phyloP scores from a whole-genome alignment of 1,140 invertebrate genomes.

The Pentalonia nigronervosa region DNA sequence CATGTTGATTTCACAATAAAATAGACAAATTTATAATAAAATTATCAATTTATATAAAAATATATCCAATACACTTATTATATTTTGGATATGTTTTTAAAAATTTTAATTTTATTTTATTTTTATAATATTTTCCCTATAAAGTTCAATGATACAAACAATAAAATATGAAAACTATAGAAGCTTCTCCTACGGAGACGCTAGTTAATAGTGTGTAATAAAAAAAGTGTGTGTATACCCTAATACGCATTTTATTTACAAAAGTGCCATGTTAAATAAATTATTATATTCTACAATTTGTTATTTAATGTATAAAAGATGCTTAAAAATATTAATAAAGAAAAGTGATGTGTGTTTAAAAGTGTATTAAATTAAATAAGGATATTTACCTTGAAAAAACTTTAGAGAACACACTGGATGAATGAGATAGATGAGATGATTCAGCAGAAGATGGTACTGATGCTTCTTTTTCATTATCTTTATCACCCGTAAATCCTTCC shows the following conservation, averaged over 20 bases:
- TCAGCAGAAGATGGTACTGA: conserved; percentile 65
- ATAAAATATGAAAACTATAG: conserved; percentile 46
- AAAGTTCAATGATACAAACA: conserved; percentile 27
- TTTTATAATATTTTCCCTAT: not conserved
- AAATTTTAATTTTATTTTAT: not conserved
- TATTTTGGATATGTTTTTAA: not conserved
- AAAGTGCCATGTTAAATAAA: conserved; percentile 47
- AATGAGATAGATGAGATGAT: conserved; percentile 72
- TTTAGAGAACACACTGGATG: conserved; percentile 83
- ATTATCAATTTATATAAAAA: not conserved
- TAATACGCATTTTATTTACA: conserved; percentile 55
- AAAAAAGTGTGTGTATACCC: conserved; percentile 48
- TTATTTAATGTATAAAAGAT: conserved; percentile 27
- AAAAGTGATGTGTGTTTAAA: conserved; percentile 31
- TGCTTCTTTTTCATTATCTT: conserved; percentile 65
- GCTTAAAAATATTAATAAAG: conserved; percentile 40
- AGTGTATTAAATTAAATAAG: not conserved
- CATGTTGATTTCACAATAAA: not conserved
- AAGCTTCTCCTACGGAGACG: conserved; percentile 40
- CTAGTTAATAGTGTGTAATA: conserved; percentile 35
- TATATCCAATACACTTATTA: conserved; percentile 10
- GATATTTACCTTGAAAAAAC: conserved; percentile 82
- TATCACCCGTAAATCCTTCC: conserved; percentile 74
- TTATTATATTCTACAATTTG: conserved; percentile 27
- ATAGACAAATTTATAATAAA: conserved; percentile 13